Evolutionary conservation across 2,888 invertebrate species (phyloP).

Genomic region (Pecten maximus): DNA sequence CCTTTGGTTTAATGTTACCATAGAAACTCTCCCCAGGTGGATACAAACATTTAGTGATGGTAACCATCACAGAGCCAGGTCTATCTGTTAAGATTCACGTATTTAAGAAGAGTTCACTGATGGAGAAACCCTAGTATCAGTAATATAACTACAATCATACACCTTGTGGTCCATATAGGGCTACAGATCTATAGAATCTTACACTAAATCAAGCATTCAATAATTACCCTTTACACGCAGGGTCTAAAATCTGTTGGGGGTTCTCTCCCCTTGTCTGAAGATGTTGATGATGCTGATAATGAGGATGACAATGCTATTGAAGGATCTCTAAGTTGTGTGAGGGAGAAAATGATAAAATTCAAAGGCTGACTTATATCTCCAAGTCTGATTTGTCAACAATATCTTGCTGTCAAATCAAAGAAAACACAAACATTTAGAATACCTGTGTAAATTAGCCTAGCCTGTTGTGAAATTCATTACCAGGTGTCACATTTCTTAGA

Average conservation of each 20-base stretch:
- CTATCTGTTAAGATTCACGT: too few relatives aligned
- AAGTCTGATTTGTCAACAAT: too few relatives aligned
- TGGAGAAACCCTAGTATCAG: too few relatives aligned
- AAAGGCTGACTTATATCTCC: too few relatives aligned
- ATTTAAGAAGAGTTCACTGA: too few relatives aligned
- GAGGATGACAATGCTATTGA: neutral
- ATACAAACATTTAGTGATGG: neutral
- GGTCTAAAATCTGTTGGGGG: neutral
- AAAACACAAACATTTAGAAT: neutral
- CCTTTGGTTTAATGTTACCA: neutral
- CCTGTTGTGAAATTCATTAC: neutral
- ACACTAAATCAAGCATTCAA: too few relatives aligned
- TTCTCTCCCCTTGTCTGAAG: constrained; percentile 12
- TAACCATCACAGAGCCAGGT: too few relatives aligned
- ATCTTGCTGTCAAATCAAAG: neutral
- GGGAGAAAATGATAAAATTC: neutral
- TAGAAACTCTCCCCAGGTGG: neutral
- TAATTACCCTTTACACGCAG: too few relatives aligned
- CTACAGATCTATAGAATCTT: neutral
- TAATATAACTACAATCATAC: too few relatives aligned
- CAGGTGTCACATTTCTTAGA: neutral
- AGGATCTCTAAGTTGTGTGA: neutral
- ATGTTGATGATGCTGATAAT: constrained; percentile 2
- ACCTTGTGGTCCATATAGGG: too few relatives aligned
- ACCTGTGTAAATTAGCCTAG: neutral